A percentile compares a stretch with the other conserved stretches of the same genome.
phyloP scores from a whole-genome alignment of 2,888 invertebrate species.

The Meteorus cinctellus region DNA sequence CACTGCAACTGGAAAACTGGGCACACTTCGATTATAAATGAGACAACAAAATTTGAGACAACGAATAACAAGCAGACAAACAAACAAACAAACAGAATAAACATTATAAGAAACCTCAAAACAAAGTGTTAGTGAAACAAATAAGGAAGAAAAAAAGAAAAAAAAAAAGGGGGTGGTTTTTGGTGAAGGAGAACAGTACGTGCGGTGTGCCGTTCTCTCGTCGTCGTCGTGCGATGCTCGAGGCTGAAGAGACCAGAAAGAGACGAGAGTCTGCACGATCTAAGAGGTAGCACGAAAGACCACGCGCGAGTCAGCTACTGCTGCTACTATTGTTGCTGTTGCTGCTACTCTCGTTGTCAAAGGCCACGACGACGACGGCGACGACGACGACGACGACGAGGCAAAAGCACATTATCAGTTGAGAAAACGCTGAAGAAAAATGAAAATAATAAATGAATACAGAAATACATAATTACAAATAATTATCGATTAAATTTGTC shows the following conservation, averaged over 20 bases:
- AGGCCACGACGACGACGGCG: conserved; percentile 38
- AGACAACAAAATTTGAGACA: background rate
- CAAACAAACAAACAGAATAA: background rate
- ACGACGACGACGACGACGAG: conserved; percentile 34
- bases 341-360: conserved; percentile 33
- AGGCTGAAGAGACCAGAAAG: conserved; percentile 51
- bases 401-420: conserved; percentile 29
- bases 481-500: background rate
- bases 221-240: conserved; percentile 52
- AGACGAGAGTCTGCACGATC: conserved; percentile 50
- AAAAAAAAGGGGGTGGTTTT: background rate
- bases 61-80: background rate
- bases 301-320: conserved; percentile 41
- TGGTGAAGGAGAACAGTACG: conserved; percentile 42
- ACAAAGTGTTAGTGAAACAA: background rate
- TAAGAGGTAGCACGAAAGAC: conserved; percentile 53
- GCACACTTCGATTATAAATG: background rate
- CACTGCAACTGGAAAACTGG: background rate
- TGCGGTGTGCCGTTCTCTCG: conserved; percentile 47
- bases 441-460: background rate
- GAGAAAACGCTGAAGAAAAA: conserved; percentile 34
- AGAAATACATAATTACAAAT: background rate
- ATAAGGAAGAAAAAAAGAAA: background rate
- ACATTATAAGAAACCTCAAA: background rate
- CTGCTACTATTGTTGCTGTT: conserved; percentile 34